These are phyloP conservation scores for Noctuana brunneofusca DNA, from an alignment of 2,888 invertebrate genomes.

Conservation along the genomic window DNA sequence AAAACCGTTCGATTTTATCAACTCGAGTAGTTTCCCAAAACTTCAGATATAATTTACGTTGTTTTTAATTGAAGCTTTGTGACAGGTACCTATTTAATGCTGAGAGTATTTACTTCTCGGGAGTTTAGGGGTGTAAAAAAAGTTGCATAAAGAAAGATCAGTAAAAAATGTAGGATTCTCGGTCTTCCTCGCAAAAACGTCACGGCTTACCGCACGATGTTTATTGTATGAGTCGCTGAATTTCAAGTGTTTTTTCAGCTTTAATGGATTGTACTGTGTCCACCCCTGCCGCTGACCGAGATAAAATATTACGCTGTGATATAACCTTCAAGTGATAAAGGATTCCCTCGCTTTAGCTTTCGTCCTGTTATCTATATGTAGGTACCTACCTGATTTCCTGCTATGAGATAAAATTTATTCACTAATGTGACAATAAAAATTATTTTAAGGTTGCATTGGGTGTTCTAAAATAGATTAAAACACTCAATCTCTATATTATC, in stretches of 20 bases:
- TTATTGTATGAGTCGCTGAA: conserved; percentile 80
- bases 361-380: too few relatives aligned
- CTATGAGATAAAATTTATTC: too few relatives aligned
- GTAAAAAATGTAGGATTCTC: conserved; percentile 29
- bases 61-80: too few relatives aligned
- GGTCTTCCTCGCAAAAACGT: conserved; percentile 55
- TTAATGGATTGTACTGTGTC: conserved; percentile 70
- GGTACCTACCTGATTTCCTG: too few relatives aligned
- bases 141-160: conserved; percentile 17
- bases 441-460: too few relatives aligned
- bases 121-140: conserved; percentile 17
- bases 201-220: conserved; percentile 61
- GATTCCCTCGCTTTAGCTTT: too few relatives aligned
- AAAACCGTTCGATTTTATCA: too few relatives aligned
- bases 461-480: too few relatives aligned
- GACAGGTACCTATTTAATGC: neutral
- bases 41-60: too few relatives aligned
- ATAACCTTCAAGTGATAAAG: conserved; percentile 35
- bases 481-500: too few relatives aligned
- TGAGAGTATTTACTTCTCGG: conserved; percentile 5
- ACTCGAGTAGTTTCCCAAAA: too few relatives aligned
- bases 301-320: conserved; percentile 50
- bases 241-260: conserved; percentile 76
- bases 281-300: conserved; percentile 43
- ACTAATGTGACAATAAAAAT: neutral